A percentile compares a stretch with the other conserved stretches of the same genome.
Conservation (phyloP, 1,140 invertebrate genomes). For the Hyposmocoma kahamanoa region DNA sequence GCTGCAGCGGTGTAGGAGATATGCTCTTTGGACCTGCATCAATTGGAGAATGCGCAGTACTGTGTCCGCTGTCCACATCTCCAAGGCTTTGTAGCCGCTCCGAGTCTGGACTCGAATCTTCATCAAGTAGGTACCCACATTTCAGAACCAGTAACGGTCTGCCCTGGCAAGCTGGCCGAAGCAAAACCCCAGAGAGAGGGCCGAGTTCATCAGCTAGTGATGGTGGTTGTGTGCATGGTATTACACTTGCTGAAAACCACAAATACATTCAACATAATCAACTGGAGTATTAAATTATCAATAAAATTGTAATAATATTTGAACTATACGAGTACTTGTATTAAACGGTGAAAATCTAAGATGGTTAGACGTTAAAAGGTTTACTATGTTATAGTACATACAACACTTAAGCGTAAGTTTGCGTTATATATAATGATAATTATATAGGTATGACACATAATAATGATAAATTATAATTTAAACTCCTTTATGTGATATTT, state of each 20-base stretch:
- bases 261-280: neutral
- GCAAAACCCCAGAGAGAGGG: slow-evolving; percentile 50
- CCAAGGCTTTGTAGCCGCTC: slow-evolving; percentile 83
- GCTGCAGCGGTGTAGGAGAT: slow-evolving; percentile 78
- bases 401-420: no score
- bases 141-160: slow-evolving; percentile 84
- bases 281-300: no score
- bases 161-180: slow-evolving; percentile 53
- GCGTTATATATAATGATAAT: no score
- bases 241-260: neutral
- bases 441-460: no score
- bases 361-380: no score
- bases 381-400: no score
- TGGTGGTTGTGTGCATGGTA: slow-evolving; percentile 72
- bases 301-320: no score
- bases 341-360: no score
- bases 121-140: slow-evolving; percentile 83
- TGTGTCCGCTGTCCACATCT: slow-evolving; percentile 90
- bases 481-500: no score
- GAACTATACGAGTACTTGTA: no score
- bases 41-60: slow-evolving; percentile 89
- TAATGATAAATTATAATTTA: no score
- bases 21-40: slow-evolving; percentile 88
- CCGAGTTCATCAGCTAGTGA: slow-evolving; percentile 83
- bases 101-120: slow-evolving; percentile 89